Evolutionary conservation across 1,140 invertebrate species (phyloP).

Genomic region (Penaeus vannamei): DNA sequence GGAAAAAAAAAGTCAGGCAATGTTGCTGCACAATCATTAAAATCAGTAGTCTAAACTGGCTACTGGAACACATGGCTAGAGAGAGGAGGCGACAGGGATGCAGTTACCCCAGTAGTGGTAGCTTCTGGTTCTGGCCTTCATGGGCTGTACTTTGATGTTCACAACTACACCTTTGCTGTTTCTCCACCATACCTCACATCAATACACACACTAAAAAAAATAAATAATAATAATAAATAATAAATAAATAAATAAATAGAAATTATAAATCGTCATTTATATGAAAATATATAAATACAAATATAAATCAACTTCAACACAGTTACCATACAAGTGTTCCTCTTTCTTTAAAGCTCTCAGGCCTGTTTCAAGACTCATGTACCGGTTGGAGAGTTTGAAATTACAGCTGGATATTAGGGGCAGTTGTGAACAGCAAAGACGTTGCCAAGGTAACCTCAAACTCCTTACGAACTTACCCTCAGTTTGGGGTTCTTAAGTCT

Average conservation of each 20-base stretch:
- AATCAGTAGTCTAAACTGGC: no score
- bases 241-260: not conserved
- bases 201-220: conserved; percentile 6
- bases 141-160: conserved; percentile 40
- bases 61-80: not conserved
- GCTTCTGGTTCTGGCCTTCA: conserved; percentile 35
- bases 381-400: not conserved
- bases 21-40: no score
- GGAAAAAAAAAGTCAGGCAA: no score
- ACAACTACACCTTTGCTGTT: conserved; percentile 38
- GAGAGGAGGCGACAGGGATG: conserved; percentile 34
- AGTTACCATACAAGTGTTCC: no score
- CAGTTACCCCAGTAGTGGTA: conserved; percentile 25
- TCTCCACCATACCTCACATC: conserved; percentile 15
- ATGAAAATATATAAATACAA: conserved; percentile 1
- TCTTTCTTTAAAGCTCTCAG: no score
- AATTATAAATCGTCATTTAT: not conserved
- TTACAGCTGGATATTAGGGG: conserved; percentile 24
- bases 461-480: conserved; percentile 66
- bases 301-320: not conserved
- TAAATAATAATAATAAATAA: not conserved
- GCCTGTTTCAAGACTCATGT: no score
- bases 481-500: conserved; percentile 72
- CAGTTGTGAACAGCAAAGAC: conserved; percentile 41
- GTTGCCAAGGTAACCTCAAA: conserved; percentile 44